Conservation (phyloP, 2,888 invertebrate species). For the Galeopsomyia nigrocyanea region DNA sequence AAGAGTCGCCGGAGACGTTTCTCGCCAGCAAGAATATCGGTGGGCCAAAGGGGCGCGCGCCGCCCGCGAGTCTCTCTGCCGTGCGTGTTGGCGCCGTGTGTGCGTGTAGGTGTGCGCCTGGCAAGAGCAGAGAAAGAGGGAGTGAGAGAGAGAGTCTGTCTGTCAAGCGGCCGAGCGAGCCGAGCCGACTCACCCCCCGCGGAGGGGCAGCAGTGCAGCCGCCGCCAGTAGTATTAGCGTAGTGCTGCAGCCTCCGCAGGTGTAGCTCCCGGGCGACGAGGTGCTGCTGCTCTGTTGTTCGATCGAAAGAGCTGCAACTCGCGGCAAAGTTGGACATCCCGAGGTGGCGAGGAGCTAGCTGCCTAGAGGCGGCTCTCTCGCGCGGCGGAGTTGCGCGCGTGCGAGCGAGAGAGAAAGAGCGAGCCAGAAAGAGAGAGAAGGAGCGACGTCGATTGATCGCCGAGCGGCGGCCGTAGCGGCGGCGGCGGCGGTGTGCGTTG, state of each 20-base stretch:
- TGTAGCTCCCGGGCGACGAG: too few species aligned
- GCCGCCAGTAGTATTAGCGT: too few species aligned
- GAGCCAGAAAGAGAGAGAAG: constrained; percentile 20
- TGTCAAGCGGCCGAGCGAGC: not conserved
- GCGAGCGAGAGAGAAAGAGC: constrained; percentile 6
- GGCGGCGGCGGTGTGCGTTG: constrained; percentile 11
- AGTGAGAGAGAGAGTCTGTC: not conserved
- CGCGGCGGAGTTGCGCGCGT: not conserved
- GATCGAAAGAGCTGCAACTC: not conserved
- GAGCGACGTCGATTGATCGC: constrained; percentile 39
- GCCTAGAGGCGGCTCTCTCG: too few species aligned
- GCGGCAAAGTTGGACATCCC: not conserved
- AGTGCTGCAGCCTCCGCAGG: too few species aligned
- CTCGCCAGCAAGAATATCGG: too few species aligned
- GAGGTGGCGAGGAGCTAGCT: too few species aligned
- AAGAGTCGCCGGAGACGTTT: too few species aligned
- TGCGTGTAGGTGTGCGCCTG: not conserved
- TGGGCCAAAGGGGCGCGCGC: too few species aligned
- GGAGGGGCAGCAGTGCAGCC: not conserved
- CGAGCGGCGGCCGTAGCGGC: not conserved
- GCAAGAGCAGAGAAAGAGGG: not conserved
- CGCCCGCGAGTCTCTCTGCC: too few species aligned
- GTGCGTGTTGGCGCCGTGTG: too few species aligned
- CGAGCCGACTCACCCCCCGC: not conserved
- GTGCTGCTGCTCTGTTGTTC: too few species aligned